Base-by-base conservation (phyloP, 2,888 invertebrate genomes). In the Timema cristinae region DNA sequence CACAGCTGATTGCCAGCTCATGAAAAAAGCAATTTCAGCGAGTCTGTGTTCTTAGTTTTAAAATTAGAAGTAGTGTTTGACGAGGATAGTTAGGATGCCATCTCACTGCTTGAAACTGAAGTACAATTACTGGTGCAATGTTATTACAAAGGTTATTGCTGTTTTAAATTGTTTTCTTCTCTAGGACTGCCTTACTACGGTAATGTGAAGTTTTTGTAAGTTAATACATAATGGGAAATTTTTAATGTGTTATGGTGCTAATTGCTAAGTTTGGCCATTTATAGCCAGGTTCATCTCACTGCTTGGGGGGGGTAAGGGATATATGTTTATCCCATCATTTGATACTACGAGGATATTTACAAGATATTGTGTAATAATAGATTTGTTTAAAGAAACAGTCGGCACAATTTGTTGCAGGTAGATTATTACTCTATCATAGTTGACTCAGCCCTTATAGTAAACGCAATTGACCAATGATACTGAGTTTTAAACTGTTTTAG, bases 1-100 rank as follows among this genome's bases (percentile, higher is more conserved):
- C 9, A 66, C 9, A 11, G 66, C 66, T 16, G 32, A 66, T 66
- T 66, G 66, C 66, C n/a, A 66, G n/a, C 66, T 48, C 66, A 66
- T 16, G 66, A 66, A 66, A 66, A 66, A 1, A 16, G 66, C 48
- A 1, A 66, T 7, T 6, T 6, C 9, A 66, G 1, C 8, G 48
- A 6, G 66, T 32, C 66, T 66, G 66, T 15, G 48, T 66, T 66
- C n/a, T 47, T 66, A 66, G 16, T n/a, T 66, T 66, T 7, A 66
- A 66, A 66, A 66, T 2, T 47, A 15, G 66, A 66, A 32, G 32
- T 11, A 9, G 16, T 66, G 32, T 6, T 66, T 16, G 66, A 15
- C 48, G 7, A 66, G 1, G 48, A 66, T 11, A 66, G 66, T 7
- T 16, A 11, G 16, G 11, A 66, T 32, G n/a, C 8, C 8, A 66